phyloP scores from a whole-genome alignment of 2,888 invertebrate species.

The Sphaerophoria rueppellii region DNA sequence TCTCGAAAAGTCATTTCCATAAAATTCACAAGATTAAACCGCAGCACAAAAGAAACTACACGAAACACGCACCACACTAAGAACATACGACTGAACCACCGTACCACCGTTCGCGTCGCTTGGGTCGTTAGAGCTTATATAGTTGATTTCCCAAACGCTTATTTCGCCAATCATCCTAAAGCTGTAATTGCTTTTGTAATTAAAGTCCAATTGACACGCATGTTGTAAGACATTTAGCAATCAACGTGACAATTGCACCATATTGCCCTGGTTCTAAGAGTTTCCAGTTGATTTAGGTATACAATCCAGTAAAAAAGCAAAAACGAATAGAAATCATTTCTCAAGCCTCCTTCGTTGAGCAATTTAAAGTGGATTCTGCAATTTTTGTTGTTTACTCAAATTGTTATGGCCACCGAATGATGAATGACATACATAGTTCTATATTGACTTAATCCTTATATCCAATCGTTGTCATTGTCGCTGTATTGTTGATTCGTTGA shows the following conservation, averaged over 20 bases:
- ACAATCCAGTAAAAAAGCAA: too few relatives aligned
- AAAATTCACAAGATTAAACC: background rate
- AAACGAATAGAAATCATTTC: too few relatives aligned
- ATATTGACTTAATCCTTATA: background rate
- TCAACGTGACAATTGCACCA: constrained; percentile 65
- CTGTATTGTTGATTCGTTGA: constrained; percentile 26
- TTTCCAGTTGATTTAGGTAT: too few relatives aligned
- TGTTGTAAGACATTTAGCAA: constrained; percentile 69
- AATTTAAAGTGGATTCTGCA: background rate
- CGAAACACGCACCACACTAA: background rate
- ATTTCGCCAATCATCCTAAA: constrained; percentile 61
- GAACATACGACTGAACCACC: too few relatives aligned
- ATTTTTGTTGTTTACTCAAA: background rate
- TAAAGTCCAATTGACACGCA: constrained; percentile 67
- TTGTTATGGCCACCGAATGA: background rate
- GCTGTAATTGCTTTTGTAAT: constrained; percentile 70
- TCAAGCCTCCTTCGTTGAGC: background rate
- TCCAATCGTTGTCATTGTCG: constrained; percentile 9
- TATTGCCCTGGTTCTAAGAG: too few relatives aligned
- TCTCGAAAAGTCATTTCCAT: constrained; percentile 33
- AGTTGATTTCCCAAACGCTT: too few relatives aligned
- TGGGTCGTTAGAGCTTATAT: background rate
- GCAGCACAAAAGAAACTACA: background rate
- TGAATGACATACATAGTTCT: background rate
- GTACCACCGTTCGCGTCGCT: background rate